Evolutionary conservation across 1,140 invertebrate species (phyloP).

Genomic region (Helicoverpa armigera): DNA sequence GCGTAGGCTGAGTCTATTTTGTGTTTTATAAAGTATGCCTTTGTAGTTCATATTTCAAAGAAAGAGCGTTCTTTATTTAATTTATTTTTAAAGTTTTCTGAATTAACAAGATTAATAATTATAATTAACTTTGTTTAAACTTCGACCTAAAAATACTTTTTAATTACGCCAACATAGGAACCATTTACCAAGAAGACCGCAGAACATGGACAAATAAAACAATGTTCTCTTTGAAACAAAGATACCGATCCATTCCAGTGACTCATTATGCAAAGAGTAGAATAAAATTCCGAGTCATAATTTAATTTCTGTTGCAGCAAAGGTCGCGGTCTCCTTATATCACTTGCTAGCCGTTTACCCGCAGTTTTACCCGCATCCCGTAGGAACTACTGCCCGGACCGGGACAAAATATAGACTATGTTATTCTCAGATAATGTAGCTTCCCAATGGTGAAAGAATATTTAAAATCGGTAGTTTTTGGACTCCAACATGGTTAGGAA

Average conservation of each 20-base stretch:
- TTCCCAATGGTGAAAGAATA: too few species aligned
- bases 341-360: neutral
- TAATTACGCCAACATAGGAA: too few species aligned
- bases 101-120: neutral
- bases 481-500: too few species aligned
- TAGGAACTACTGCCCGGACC: too few species aligned
- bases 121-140: neutral
- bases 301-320: slow-evolving; percentile 16
- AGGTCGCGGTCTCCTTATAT: neutral
- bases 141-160: neutral
- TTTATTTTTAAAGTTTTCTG: too few species aligned
- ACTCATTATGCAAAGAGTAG: slow-evolving; percentile 33
- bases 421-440: too few species aligned
- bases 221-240: neutral
- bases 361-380: too few species aligned
- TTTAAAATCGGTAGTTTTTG: too few species aligned
- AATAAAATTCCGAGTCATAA: neutral
- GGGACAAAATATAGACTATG: too few species aligned
- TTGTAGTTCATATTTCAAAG: neutral
- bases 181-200: neutral
- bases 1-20: neutral
- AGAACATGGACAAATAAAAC: neutral
- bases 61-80: neutral
- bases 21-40: neutral
- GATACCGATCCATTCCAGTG: neutral